phyloP scores from a whole-genome alignment of 2,888 invertebrate species.

The Ecdyonurus torrentis region DNA sequence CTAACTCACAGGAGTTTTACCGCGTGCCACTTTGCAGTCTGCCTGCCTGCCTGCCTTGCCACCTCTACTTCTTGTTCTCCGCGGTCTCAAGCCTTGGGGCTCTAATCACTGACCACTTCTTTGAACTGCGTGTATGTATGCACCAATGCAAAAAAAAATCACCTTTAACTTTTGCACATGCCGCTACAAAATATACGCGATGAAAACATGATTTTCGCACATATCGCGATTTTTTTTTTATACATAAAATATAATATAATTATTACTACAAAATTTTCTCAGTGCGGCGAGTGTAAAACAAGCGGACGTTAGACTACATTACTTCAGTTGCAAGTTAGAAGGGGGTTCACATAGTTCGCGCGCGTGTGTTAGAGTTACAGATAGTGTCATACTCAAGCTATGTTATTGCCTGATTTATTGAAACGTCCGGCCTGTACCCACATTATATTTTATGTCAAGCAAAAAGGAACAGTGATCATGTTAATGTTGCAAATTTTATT shows the following conservation, averaged over 20 bases:
- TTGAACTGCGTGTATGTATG: neutral
- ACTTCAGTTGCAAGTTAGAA: neutral
- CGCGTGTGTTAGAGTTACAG: neutral
- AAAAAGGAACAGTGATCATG: too few species aligned
- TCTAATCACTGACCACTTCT: neutral
- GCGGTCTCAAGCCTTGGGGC: neutral
- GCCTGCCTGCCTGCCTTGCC: neutral
- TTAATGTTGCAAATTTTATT: too few species aligned
- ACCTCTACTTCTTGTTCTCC: neutral
- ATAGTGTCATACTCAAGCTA: neutral
- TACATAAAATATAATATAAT: neutral
- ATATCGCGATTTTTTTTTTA: neutral
- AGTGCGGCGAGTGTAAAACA: neutral
- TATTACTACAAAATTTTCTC: neutral
- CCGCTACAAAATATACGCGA: neutral
- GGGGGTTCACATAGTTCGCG: too few species aligned
- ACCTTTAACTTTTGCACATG: neutral
- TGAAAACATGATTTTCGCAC: neutral
- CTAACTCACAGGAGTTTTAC: neutral
- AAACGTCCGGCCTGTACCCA: neutral
- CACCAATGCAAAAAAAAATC: too few species aligned
- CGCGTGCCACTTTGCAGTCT: neutral
- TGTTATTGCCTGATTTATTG: neutral
- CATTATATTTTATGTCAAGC: too few species aligned
- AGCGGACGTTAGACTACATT: neutral